Percentiles rank a stretch among this genome's conserved stretches.
Evolutionary conservation across 1,140 invertebrate species (phyloP).

Genomic region (Caenorhabditis latens): DNA sequence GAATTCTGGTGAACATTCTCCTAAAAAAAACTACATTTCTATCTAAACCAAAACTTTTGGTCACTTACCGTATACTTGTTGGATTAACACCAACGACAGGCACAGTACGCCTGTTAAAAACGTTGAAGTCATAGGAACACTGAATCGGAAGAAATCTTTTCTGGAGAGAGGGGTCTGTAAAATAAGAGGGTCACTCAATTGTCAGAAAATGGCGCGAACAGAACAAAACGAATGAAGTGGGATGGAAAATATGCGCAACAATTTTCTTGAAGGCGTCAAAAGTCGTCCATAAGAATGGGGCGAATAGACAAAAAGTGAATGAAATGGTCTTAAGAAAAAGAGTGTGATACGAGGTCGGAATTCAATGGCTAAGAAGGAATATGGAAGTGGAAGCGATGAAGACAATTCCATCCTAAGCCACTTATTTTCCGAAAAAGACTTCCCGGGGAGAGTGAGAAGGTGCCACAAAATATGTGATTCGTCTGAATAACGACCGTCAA

Average conservation of each 20-base stretch:
- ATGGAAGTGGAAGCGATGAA: not conserved
- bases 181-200: constrained; percentile 43
- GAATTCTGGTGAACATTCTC: constrained; percentile 57
- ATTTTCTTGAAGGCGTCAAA: constrained; percentile 56
- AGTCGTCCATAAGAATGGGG: not conserved
- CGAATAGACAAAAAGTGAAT: constrained; percentile 23
- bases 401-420: constrained; percentile 5
- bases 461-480: constrained; percentile 23
- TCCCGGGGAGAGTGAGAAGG: constrained; percentile 30
- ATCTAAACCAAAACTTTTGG: not conserved
- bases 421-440: constrained; percentile 46
- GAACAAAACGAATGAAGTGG: constrained; percentile 55
- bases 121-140: constrained; percentile 30
- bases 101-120: constrained; percentile 17
- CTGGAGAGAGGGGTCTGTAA: constrained; percentile 3
- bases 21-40: not conserved
- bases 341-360: constrained; percentile 49
- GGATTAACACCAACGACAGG: constrained; percentile 42
- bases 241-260: constrained; percentile 56
- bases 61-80: constrained; percentile 35
- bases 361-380: constrained; percentile 15
- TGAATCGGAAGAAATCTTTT: constrained; percentile 22
- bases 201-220: constrained; percentile 25
- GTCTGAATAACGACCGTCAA: not conserved
- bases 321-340: constrained; percentile 31